A percentile compares a stretch with the other conserved stretches of the same genome.
Conservation (phyloP, 2,888 invertebrate species). For the Anthoptus insignis region DNA sequence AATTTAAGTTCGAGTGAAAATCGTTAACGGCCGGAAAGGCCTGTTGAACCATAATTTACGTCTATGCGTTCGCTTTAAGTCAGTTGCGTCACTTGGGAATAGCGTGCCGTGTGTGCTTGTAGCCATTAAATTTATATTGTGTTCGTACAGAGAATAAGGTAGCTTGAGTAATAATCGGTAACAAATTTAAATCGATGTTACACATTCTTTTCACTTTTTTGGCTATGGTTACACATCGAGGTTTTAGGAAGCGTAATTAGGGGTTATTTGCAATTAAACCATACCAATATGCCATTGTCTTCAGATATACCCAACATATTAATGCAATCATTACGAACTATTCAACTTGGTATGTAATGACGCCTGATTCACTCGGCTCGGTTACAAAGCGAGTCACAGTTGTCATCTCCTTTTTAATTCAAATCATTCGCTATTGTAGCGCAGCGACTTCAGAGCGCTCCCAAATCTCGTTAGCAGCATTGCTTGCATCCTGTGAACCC, state of each 20-base stretch:
- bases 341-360: not conserved
- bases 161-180: constrained; percentile 75
- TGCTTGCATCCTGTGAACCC: constrained; percentile 58
- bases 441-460: constrained; percentile 42
- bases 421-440: constrained; percentile 37
- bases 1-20: constrained; percentile 77
- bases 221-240: not conserved
- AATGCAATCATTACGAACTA: not conserved
- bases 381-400: constrained; percentile 31
- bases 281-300: no score
- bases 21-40: constrained; percentile 82
- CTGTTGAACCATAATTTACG: constrained; percentile 83
- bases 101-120: constrained; percentile 76
- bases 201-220: constrained; percentile 67
- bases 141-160: constrained; percentile 80
- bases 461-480: constrained; percentile 65
- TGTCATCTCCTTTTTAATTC: constrained; percentile 36
- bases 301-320: not conserved
- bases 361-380: constrained; percentile 20
- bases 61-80: constrained; percentile 72
- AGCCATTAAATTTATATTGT: constrained; percentile 79
- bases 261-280: not conserved
- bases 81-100: constrained; percentile 78
- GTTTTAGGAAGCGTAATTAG: not conserved
- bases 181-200: constrained; percentile 69